These are phyloP conservation scores for Hyppa rectilinea DNA, from an alignment of 2,888 invertebrate genomes.

Conservation along the genomic window DNA sequence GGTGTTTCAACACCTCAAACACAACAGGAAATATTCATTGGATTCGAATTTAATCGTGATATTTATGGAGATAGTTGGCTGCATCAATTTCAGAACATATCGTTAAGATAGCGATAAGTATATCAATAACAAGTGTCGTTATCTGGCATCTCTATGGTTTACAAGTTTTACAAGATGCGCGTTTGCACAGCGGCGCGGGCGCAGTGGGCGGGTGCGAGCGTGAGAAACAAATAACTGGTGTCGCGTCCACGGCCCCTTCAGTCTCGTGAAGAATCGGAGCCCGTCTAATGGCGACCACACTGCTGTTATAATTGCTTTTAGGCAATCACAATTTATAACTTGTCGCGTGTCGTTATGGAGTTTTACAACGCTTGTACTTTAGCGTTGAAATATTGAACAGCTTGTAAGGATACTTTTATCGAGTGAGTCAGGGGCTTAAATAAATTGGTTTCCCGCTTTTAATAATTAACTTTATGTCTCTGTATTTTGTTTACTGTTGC, in stretches of 20 bases:
- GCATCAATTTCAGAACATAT: constrained; percentile 61
- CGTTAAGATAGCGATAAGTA: constrained; percentile 63
- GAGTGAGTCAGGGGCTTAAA: constrained; percentile 35
- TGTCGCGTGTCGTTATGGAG: constrained; percentile 67
- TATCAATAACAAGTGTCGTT: constrained; percentile 67
- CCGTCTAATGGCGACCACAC: constrained; percentile 68
- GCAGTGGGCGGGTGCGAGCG: constrained; percentile 88
- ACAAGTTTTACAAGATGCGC: constrained; percentile 65
- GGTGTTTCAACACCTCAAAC: constrained; percentile 34
- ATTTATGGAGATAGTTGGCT: constrained; percentile 52
- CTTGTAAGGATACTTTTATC: constrained; percentile 58
- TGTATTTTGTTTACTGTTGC: constrained; percentile 27
- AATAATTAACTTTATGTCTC: constrained; percentile 51
- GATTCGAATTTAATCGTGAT: constrained; percentile 53
- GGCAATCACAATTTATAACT: constrained; percentile 77
- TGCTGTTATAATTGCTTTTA: constrained; percentile 78
- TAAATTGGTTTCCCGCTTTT: constrained; percentile 50
- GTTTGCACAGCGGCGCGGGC: constrained; percentile 76
- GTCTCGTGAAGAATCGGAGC: constrained; percentile 73
- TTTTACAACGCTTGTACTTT: constrained; percentile 55
- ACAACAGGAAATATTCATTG: constrained; percentile 31
- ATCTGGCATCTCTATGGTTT: constrained; percentile 65
- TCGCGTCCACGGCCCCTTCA: constrained; percentile 79
- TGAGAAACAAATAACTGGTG: constrained; percentile 87
- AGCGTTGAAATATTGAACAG: constrained; percentile 59